Evolutionary conservation across 2,888 invertebrate genomes (phyloP), one percentile per base, ranked within the genome.

Genomic region (Latrodectus elegans): DNA sequence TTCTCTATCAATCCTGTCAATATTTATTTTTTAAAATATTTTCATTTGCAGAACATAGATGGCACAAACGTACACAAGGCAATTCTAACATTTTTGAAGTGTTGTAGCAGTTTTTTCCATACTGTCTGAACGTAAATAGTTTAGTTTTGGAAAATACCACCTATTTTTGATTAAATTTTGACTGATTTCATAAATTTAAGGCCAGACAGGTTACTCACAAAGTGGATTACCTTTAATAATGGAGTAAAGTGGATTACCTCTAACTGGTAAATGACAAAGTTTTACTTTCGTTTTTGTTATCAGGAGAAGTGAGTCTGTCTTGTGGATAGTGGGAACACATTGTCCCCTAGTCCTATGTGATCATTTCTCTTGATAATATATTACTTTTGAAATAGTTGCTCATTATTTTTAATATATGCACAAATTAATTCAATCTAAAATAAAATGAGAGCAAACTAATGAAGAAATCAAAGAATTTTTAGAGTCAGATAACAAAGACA

Each of bases 311-410:
- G 11, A 8, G 9, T 26, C 67, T n/a, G 17, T n/a, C 8, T 67
- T 17, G 17, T 67, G 67, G n/a, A 67, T 67, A 1, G 4, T 67
- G 67, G 67, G 67, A 17, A 67, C 67, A 67, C 67, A 17, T 17
- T 17, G 67, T 67, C 67, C 17, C 67, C 10, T 26, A 67, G 67
- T 67, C n/a, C 17, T 67, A 67, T 67, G 67, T 67, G 67, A 67
- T 67, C 17, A 22, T 1, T 22, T 22, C 22, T 22, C 1, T 22
- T 22, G 22, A 22, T 22, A 1, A n/a, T 22, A 22, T 22, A 1
- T 22, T 22, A 22, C 22, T 22, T 22, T 22, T 22, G 22, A 22
- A 22, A 22, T 1, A 22, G 22, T 1, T 22, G 22, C 22, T 22
- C 22, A 22, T 22, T 22, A 22, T 22, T 22, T 22, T 22, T 22